Base-by-base conservation (phyloP, 1,140 invertebrate genomes). In the Archegozetes longisetosus region DNA sequence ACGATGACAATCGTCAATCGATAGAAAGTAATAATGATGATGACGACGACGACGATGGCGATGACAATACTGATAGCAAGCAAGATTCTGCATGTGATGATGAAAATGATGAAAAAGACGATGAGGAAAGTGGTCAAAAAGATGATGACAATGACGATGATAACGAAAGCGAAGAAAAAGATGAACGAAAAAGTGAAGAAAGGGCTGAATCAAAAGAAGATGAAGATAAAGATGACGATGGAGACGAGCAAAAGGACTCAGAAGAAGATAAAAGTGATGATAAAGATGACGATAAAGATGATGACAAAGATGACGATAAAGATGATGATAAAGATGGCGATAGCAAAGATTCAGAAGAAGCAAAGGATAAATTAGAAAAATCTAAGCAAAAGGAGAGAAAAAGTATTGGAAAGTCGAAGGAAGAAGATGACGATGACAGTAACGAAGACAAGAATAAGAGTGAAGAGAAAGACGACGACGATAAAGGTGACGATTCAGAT, bases 1-100 rank as follows among this genome's bases (percentile, higher is more conserved):
- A 65, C 20, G 64, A 65, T 47, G 55, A 63, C 32, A 53, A 60
- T 2, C 56, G 61, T 49, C 58, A 65, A 13, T 59, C 54, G n/a
- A 55, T 56, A 55, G 61, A 64, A 40, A 59, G 55, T 17, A 64
- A 59, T 14, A 60, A 61, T 29, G 62, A 65, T 53, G 46, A 61
- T 22, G 61, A 60, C 23, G 27, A 52, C 20, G 50, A 52, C 20
- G n/a, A 28, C 50, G 27, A 52, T n/a, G 50, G n/a, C 50, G 20
- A 52, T n/a, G 50, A 52, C 27, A n/a, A 52, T n/a, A 17, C 6
- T 17, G 32, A 40, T 17, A 17, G 17, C 32, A 40, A 40, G 6
- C 32, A 6, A 40, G 17, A 40, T 40, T 17, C 32, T 9, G 17
- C 6, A 40, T 9, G 32, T 40, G 20, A 52, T 52, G 50, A 52